Evolutionary conservation across 2,888 invertebrate genomes (phyloP).

Genomic region (Coremacera marginata): DNA sequence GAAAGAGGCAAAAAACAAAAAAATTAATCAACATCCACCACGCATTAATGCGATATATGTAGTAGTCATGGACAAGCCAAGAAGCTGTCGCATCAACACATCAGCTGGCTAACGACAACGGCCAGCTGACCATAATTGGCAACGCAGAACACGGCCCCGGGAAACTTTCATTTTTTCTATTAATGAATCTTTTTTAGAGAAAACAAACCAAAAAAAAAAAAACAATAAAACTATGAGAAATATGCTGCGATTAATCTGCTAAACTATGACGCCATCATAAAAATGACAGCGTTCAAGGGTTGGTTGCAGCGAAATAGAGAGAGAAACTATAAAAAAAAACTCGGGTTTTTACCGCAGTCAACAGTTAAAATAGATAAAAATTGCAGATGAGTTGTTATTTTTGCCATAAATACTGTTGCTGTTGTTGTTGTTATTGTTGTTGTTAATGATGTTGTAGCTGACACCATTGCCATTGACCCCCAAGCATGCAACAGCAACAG

Average conservation of each 20-base stretch:
- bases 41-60: neutral
- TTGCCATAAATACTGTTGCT: slow-evolving; percentile 23
- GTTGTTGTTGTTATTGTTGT: slow-evolving; percentile 15
- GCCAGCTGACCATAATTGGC: neutral
- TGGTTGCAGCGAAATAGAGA: slow-evolving; percentile 13
- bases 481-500: slow-evolving; percentile 4
- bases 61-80: neutral
- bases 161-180: slow-evolving; percentile 36
- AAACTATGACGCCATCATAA: slow-evolving; percentile 29
- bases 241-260: slow-evolving; percentile 11
- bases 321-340: neutral
- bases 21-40: neutral
- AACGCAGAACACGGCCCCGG: neutral
- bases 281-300: neutral
- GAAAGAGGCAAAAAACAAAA: neutral
- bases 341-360: neutral
- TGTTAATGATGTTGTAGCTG: slow-evolving; percentile 42
- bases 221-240: neutral
- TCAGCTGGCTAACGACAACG: neutral
- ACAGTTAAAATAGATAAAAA: neutral
- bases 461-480: slow-evolving; percentile 51
- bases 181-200: slow-evolving; percentile 22
- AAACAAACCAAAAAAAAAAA: no score
- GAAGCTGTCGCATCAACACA: neutral
- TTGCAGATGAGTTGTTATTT: neutral